Evolutionary conservation across 2,888 invertebrate genomes (phyloP).

Genomic region (Gnatocerus cornutus): DNA sequence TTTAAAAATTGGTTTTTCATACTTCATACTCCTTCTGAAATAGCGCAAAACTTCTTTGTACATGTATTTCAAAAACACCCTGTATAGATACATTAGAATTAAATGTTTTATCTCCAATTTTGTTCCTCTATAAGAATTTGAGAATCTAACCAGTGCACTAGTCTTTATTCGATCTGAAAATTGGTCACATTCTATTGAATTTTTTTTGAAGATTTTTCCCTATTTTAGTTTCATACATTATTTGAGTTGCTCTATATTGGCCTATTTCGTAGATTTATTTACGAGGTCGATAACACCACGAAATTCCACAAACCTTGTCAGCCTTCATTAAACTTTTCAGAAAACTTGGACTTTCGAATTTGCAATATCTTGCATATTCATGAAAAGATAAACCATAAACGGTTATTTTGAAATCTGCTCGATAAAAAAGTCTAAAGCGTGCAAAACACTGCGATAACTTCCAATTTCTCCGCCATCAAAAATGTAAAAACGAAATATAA

Average conservation of each 20-base stretch:
- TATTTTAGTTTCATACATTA: too few species aligned
- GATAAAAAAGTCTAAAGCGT: not conserved
- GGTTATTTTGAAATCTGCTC: not conserved
- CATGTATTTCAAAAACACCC: too few species aligned
- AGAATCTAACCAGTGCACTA: too few species aligned
- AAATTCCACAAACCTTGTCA: not conserved
- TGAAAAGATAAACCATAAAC: slow-evolving; percentile 5
- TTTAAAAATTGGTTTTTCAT: too few species aligned
- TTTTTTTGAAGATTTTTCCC: too few species aligned
- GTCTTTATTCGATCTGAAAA: too few species aligned
- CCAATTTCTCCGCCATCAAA: not conserved
- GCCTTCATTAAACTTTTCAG: not conserved
- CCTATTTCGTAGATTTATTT: not conserved
- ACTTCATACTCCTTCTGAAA: too few species aligned
- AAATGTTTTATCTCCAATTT: too few species aligned
- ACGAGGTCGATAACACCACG: slow-evolving; percentile 2
- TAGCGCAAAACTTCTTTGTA: too few species aligned
- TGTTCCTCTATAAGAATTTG: too few species aligned
- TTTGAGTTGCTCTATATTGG: not conserved
- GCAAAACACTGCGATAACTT: not conserved
- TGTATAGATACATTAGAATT: too few species aligned
- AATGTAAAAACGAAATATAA: not conserved
- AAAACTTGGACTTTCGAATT: slow-evolving; percentile 2
- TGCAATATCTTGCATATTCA: slow-evolving; percentile 10
- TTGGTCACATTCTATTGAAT: too few species aligned